phyloP scores from a whole-genome alignment of 2,797 vertebrate genomes.

The Hylomyscus alleni region DNA sequence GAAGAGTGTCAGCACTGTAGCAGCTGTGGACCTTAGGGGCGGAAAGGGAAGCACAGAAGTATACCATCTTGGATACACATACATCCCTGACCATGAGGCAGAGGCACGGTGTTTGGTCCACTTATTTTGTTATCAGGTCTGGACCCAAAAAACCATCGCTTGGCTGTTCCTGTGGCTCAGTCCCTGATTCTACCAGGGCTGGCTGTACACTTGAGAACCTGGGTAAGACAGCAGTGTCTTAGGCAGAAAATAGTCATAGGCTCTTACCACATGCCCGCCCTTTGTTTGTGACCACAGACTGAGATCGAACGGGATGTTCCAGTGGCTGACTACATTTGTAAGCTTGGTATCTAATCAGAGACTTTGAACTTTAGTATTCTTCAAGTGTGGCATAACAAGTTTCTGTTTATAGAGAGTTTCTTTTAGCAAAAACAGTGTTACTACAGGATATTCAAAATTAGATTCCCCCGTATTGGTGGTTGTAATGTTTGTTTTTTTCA shows the following conservation, averaged over 20 bases:
- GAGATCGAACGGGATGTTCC: background rate
- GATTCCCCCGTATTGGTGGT: background rate
- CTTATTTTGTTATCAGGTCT: background rate
- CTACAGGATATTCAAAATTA: constrained; percentile 11
- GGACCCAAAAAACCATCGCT: background rate
- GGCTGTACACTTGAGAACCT: background rate
- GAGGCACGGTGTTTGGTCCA: background rate
- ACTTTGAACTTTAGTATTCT: background rate
- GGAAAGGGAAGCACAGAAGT: background rate
- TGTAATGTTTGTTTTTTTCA: constrained; percentile 44
- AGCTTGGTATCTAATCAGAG: background rate
- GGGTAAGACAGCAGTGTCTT: background rate
- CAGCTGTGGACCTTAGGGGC: background rate
- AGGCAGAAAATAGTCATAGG: background rate
- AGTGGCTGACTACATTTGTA: background rate
- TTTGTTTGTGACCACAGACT: background rate
- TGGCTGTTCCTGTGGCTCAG: background rate
- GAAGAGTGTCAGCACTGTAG: background rate
- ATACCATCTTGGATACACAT: background rate
- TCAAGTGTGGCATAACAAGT: background rate
- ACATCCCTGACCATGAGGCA: background rate
- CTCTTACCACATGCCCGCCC: background rate
- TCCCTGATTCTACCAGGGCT: background rate
- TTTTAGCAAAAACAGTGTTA: background rate
- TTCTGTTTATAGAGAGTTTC: background rate